Base-by-base conservation (phyloP, 2,113 vertebrate species). In the Morphnarchus princeps region DNA sequence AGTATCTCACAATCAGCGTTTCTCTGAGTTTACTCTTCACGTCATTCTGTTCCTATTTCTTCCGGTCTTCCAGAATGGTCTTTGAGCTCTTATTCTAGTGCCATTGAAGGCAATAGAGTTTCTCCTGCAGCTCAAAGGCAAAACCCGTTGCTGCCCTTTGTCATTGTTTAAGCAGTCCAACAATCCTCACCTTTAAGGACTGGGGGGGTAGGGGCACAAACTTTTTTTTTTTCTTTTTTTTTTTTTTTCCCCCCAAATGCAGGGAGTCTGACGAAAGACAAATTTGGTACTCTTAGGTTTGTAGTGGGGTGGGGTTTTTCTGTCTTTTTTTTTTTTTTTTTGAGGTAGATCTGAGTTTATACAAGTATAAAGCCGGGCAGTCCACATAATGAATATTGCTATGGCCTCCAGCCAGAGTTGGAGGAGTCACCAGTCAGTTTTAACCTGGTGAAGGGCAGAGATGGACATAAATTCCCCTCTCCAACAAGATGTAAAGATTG, bases 1-100 rank as follows among this genome's bases (percentile, higher is more conserved):
- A 62, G 36, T 87, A 58, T 95, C 81, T 95, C 22, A 3, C 70
- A 32, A 79, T 94, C 94, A 94, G 94, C 77, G 8, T 61, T 95
- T 93, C 86, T 82, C 34, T 38, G 54, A 49, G 61, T 92, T 93
- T 84, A 34, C 13, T 76, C 45, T 32, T 78, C 6, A 0, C 16
- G 34, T 84, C n/a, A 16, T 82, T 74, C 49, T 83, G 28, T 40
- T 81, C 36, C 36, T 65, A 0, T 76, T 92, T 74, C 43, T 89
- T 63, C 24, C 69, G 34, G 7, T 38, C 80, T 92, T 81, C 55
- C 26, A 63, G 72, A 71, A 57, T 4, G 5, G 26, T 50, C 29
- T 50, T 63, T 12, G 29, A 79, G 34, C 28, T 42, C 50, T 80
- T 70, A 15, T 32, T 54, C 5, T 15, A 73, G 57, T 54, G 42